Evolutionary conservation across 2,888 invertebrate genomes (phyloP).

Genomic region (Dichetophora obliterata): DNA sequence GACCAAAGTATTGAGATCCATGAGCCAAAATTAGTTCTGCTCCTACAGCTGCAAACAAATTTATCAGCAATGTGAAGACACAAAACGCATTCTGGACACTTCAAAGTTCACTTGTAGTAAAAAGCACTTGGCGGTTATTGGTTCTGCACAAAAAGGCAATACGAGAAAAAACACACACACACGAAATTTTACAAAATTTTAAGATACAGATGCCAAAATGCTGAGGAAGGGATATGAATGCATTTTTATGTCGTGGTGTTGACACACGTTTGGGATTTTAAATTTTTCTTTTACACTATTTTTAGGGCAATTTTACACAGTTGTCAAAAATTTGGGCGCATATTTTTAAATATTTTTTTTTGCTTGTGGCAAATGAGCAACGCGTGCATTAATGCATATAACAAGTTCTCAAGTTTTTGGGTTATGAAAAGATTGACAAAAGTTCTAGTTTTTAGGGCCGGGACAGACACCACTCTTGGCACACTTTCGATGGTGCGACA

Average conservation of each 20-base stretch:
- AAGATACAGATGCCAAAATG: not conserved
- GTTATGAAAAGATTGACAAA: not conserved
- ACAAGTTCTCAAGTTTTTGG: conserved; percentile 1
- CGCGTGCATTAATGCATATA: conserved; percentile 4
- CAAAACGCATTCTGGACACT: not conserved
- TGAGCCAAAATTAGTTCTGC: conserved; percentile 33
- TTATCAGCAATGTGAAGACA: not conserved
- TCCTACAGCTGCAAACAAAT: not conserved
- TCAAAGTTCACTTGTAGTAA: not conserved
- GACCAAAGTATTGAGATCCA: conserved; percentile 62
- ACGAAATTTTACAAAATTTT: not conserved
- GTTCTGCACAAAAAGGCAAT: not conserved
- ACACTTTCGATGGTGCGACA: not conserved
- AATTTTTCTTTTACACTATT: not conserved
- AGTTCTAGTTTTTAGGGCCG: not conserved
- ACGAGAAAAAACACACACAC: not conserved
- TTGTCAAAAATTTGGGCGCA: conserved; percentile 25
- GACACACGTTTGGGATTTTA: not conserved
- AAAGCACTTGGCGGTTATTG: not conserved
- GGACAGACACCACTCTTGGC: not conserved
- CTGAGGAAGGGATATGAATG: not conserved
- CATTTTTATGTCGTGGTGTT: not conserved
- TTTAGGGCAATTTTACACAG: conserved; percentile 10
- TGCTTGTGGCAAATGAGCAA: conserved; percentile 2
- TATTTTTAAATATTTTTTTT: not conserved